Base-by-base conservation (phyloP, 92 coral and sea anemone species). In the Umimayanthus chanpuru region DNA sequence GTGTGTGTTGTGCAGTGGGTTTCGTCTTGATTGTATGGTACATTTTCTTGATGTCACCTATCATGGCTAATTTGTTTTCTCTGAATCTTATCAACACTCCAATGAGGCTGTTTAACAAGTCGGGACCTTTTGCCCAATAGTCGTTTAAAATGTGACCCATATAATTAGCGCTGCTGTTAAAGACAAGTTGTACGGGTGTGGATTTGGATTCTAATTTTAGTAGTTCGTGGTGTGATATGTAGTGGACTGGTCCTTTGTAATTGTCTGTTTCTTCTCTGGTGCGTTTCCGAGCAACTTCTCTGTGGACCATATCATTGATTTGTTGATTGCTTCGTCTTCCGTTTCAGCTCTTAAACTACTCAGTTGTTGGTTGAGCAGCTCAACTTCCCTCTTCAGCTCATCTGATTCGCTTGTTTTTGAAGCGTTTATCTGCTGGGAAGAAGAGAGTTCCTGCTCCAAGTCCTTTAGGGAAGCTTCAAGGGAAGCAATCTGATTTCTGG, bases 101-200 rank as follows among this genome's bases (percentile, higher is more conserved):
- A 28, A 91, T 18, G 3, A 93, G 90, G 41, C 58, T 88, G 88
- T 92, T 90, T 32, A 90, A 67, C 6, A 90, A 49, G 70, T 87
- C 93, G 26, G 92, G 90, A 39, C 94, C 94, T 44, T 92, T 92
- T 8, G 92, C 92, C 93, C 88, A 92, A 39, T 92, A 88, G 49
- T 92, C 93, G 78, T 93, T 93, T 65, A 92, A 82, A 5, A 76
- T 47, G 56, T 85, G 89, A n/a, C 94, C 94, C 89, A 77, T 55
- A 40, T 75, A 90, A 58, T 78, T 81, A 2, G 94, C 89, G 77
- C 91, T 86, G 43, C 87, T 82, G 77, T 91, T 91, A 43, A 93
- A 93, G 15, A 93, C 95, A 56, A 93, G 88, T 85, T 93, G 25
- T 15, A 88, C 88, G 21, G 95, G 95, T 28, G 95, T 93, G 29